Percentiles rank a stretch among this genome's conserved stretches.
phyloP scores from a whole-genome alignment of 2,888 invertebrate species.

The Phaedon cochleariae region DNA sequence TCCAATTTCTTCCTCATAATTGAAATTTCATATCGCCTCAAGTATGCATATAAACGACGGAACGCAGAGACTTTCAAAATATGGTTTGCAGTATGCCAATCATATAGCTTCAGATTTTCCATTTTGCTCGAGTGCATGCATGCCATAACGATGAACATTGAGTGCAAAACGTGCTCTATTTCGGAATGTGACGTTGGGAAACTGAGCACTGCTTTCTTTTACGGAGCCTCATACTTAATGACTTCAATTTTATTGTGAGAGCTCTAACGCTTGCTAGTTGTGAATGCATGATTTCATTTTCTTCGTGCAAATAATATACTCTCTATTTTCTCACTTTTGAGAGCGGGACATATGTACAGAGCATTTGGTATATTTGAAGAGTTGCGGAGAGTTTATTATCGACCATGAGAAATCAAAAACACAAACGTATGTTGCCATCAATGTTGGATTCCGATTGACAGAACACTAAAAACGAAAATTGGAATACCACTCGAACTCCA shows the following conservation, averaged over 20 bases:
- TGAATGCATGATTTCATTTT: no score
- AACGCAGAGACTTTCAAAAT: neutral
- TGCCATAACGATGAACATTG: neutral
- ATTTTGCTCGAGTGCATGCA: slow-evolving; percentile 4
- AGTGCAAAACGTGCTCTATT: slow-evolving; percentile 11
- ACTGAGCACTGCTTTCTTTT: neutral
- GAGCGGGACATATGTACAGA: no score
- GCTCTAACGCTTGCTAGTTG: no score
- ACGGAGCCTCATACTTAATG: neutral
- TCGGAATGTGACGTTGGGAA: neutral
- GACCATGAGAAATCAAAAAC: no score
- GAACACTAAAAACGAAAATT: no score
- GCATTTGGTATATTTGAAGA: no score
- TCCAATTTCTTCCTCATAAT: neutral
- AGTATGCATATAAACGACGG: neutral
- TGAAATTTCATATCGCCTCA: neutral
- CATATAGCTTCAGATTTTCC: slow-evolving; percentile 1
- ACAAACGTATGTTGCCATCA: no score
- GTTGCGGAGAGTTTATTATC: no score
- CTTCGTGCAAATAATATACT: no score
- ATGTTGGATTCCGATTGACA: no score
- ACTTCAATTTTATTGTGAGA: neutral
- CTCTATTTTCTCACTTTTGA: no score
- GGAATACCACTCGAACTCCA: no score
- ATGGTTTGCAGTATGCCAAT: neutral